phyloP scores from a whole-genome alignment of 2,797 vertebrate species.

The Sebastes taczanowskii region DNA sequence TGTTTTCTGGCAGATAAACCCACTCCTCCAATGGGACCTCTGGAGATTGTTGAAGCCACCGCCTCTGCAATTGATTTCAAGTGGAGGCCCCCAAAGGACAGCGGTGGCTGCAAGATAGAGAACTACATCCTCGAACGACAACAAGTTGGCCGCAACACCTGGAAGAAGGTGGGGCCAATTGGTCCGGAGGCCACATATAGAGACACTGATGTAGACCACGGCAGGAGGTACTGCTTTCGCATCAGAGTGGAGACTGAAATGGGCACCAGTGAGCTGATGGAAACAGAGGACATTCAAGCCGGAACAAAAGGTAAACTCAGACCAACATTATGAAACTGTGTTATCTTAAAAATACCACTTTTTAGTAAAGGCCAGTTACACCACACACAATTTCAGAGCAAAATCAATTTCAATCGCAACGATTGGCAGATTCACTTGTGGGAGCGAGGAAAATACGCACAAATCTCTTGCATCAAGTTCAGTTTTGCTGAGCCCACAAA shows the following conservation, averaged over 20 bases:
- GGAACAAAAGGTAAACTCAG: conserved; percentile 86
- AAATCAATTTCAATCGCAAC: background rate
- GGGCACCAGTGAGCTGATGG: conserved; percentile 86
- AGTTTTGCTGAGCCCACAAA: background rate
- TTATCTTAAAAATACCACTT: background rate
- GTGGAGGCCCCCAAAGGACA: conserved; percentile 89
- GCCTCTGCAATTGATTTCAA: conserved; percentile 82
- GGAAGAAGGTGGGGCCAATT: conserved; percentile 88
- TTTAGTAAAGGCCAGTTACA: background rate
- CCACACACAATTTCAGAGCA: background rate
- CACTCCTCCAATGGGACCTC: conserved; percentile 87
- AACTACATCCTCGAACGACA: conserved; percentile 87
- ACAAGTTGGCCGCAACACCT: conserved; percentile 88
- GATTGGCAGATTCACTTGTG: background rate
- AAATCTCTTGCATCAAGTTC: background rate
- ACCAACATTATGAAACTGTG: background rate
- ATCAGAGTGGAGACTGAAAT: conserved; percentile 87
- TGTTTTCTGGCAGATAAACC: conserved; percentile 86
- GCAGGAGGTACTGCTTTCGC: conserved; percentile 89
- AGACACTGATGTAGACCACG: conserved; percentile 85
- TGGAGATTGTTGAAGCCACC: conserved; percentile 85
- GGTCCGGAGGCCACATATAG: conserved; percentile 81
- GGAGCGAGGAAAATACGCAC: accelerated
- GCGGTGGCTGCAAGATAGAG: conserved; percentile 85
- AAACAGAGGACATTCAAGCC: conserved; percentile 89